Percentiles rank a stretch among this genome's conserved stretches.
Conservation (phyloP, 2,888 invertebrate genomes). For the Eupeodes luniger region DNA sequence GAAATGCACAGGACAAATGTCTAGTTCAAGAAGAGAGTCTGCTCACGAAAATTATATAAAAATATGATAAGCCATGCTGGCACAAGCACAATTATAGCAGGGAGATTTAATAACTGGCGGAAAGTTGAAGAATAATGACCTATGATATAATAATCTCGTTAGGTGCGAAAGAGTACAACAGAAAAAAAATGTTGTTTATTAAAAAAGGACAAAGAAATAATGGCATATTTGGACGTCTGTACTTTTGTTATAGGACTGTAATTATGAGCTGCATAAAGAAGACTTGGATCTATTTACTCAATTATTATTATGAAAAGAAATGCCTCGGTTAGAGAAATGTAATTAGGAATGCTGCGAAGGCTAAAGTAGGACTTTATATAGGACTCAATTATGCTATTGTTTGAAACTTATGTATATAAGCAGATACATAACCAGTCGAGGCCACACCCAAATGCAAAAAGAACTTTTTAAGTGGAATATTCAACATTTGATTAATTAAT, state of each 20-base stretch:
- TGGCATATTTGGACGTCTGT: constrained; percentile 31
- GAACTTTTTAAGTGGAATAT: neutral
- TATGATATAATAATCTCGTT: constrained; percentile 64
- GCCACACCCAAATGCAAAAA: neutral
- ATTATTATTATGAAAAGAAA: constrained; percentile 42
- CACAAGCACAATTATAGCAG: constrained; percentile 51
- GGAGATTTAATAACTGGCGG: constrained; percentile 70
- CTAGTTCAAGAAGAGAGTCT: constrained; percentile 35
- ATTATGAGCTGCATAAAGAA: constrained; percentile 37
- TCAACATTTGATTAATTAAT: constrained; percentile 40
- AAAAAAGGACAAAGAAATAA: constrained; percentile 7
- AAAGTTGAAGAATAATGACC: constrained; percentile 72
- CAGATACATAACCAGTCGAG: neutral
- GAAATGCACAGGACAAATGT: constrained; percentile 31
- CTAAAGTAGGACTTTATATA: neutral
- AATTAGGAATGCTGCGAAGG: constrained; percentile 44
- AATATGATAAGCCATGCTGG: constrained; percentile 65
- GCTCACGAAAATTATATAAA: constrained; percentile 56
- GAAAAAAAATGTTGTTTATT: neutral
- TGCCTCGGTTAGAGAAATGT: constrained; percentile 34
- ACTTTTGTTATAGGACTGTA: neutral
- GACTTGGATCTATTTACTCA: constrained; percentile 53
- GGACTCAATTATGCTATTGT: constrained; percentile 51
- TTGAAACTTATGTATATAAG: constrained; percentile 48
- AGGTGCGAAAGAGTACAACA: constrained; percentile 6